Evolutionary conservation across 2,113 vertebrate genomes (phyloP).

Genomic region (Sinocyclocheilus grahami): DNA sequence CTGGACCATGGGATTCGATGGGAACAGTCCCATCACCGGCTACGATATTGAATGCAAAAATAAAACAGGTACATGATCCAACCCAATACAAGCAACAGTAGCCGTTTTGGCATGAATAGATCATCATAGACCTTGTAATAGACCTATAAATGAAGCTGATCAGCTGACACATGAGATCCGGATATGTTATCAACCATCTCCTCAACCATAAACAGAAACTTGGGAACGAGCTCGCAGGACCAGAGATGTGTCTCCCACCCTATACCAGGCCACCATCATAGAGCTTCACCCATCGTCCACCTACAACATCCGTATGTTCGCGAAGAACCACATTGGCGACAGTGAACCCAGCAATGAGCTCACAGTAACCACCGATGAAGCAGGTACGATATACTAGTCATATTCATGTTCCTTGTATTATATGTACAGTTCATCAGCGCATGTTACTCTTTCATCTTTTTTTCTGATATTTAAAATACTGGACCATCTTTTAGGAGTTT

Average conservation of each 20-base stretch:
- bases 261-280: conserved; percentile 99
- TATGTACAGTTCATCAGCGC: not conserved
- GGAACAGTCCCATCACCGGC: conserved; percentile 96
- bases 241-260: conserved; percentile 97
- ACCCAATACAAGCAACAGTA: not conserved
- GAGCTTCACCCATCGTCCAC: conserved; percentile 98
- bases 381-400: conserved; percentile 74
- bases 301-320: conserved; percentile 99
- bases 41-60: conserved; percentile 99
- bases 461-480: not conserved
- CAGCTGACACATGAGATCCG: not conserved
- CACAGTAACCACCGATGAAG: conserved; percentile 96
- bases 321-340: conserved; percentile 97
- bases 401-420: not conserved
- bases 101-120: not conserved
- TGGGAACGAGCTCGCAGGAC: conserved; percentile 99
- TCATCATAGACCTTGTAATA: not conserved
- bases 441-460: not conserved
- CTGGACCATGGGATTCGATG: conserved; percentile 99
- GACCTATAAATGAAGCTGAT: not conserved
- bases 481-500: not conserved
- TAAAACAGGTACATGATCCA: conserved; percentile 84
- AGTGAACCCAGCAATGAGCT: conserved; percentile 99
- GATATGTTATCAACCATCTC: not conserved
- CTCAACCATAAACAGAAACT: conserved; percentile 78